Conservation (phyloP, 1,140 invertebrate species). For the Helicorthomorpha holstii region DNA sequence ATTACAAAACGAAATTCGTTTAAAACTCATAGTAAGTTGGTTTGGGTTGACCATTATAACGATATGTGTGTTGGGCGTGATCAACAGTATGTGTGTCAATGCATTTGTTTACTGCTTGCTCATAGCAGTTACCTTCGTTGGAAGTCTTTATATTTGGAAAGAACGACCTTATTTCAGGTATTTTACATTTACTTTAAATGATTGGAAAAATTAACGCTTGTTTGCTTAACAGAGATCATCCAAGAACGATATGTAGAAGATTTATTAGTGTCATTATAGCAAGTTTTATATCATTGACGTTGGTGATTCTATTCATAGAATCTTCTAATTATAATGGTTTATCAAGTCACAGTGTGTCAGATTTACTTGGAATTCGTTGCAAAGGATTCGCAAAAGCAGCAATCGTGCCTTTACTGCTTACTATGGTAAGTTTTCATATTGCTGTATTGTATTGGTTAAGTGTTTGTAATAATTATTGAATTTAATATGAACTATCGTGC, state of each 20-base stretch:
- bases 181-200: slow-evolving; percentile 1
- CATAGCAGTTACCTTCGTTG: slow-evolving; percentile 55
- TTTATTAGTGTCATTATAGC: slow-evolving; percentile 70
- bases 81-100: slow-evolving; percentile 10
- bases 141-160: slow-evolving; percentile 67
- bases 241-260: slow-evolving; percentile 67
- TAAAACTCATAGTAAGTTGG: neutral
- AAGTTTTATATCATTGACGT: slow-evolving; percentile 54
- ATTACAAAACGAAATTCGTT: neutral
- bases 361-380: slow-evolving; percentile 55
- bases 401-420: slow-evolving; percentile 57
- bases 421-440: slow-evolving; percentile 33
- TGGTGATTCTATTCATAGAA: slow-evolving; percentile 35
- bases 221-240: slow-evolving; percentile 54
- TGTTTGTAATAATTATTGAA: neutral
- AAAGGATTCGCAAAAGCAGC: slow-evolving; percentile 52
- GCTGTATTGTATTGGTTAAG: neutral
- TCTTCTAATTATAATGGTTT: slow-evolving; percentile 25
- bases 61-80: neutral
- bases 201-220: slow-evolving; percentile 5
- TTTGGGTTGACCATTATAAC: neutral
- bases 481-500: neutral
- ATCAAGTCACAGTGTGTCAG: slow-evolving; percentile 35
- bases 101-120: slow-evolving; percentile 37
- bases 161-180: slow-evolving; percentile 29